Base-by-base conservation (phyloP, 23 tunicate species). In the Halocynthia roretzi region DNA sequence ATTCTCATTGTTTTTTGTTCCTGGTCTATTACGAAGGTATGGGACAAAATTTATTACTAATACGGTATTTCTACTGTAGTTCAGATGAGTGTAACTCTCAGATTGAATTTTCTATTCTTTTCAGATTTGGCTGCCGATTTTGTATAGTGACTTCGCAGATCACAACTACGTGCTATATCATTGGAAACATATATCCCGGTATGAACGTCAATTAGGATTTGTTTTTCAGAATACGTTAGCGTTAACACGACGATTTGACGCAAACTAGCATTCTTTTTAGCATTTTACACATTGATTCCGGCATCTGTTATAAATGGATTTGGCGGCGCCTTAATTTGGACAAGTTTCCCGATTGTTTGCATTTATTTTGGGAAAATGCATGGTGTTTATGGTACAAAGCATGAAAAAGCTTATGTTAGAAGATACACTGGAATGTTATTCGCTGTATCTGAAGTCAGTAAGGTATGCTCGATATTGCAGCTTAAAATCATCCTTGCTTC, bases 261-360 rank as follows among this genome's bases (percentile, higher is more conserved):
- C 56, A 72, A 11, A 50, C 53, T 77, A 23, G 48, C 23, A 10
- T 56, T 57, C 44, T 50, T 73, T 86, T 7, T 53, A 86, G 91
- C 53, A 7, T 21, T 81, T 8, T 86, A 86, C 71, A 75, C 71
- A 14, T 52, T 86, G 20, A 80, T 86, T 18, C 84, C 91, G 20
- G 91, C 77, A 44, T 81, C 85, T 7, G 68, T 80, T 8, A 7
- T 86, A 50, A 56, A 61, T 8, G 91, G 91, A 51, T 74, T 86
- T 22, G 91, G 85, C 6, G 81, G 80, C 51, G 80, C 91, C 6
- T 71, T 83, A 18, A 67, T 80, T 68, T 86, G 91, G 91, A 79
- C 91, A 67, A 71, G 61, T 15, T 67, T 86, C 81, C 53, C 61
- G 18, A 6, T 86, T 51, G 80, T 71, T 63, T 51, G 21, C 22